Evolutionary conservation across 2,113 vertebrate genomes (phyloP), one percentile per base, ranked within the genome.

Genomic region (Xenopus laevis): DNA sequence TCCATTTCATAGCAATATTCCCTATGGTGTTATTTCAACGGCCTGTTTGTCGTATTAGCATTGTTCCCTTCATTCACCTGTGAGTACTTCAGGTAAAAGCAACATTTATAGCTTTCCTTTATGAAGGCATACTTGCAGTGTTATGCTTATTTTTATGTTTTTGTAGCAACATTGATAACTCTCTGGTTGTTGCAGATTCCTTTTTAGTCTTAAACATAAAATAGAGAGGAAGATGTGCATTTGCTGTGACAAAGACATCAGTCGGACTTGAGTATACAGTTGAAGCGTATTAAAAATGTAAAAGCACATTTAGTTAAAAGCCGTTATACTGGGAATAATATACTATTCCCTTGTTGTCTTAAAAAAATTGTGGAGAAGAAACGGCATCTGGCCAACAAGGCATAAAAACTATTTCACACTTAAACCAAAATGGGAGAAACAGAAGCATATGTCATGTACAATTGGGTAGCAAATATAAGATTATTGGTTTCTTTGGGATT

Each of bases 401-500:
- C 72, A 81, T 80, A 80, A 85, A 74, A 65, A 72, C 71, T 83
- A 78, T 65, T 33, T 23, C 44, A 84, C 40, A 40, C 71, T 80
- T 67, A 57, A 86, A 86, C 59, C 74, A 75, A 82, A 78, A 82
- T 78, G 86, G 74, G 85, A 79, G 84, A 85, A 88, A 86, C 8
- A 55, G 46, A 63, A 47, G 74, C 74, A 84, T 80, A 66, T 78
- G 59, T 86, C 85, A 84, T 79, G 82, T 76, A 74, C 72, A 86
- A 82, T 81, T 85, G 72, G 82, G 80, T 72, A 79, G 65, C 80
- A 87, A 86, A 86, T 82, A 23, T 30, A 20, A 84, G 67, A 84
- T 85, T 85, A 86, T 87, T 89, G 75, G 84, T 85, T 92, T 90
- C 79, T 8, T 61, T 81, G 85, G 86, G 86, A 86, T 89, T 91